These are phyloP conservation scores for Rambutsinella grinnellia DNA, from an alignment of 2,888 invertebrate genomes.

Conservation along the genomic window DNA sequence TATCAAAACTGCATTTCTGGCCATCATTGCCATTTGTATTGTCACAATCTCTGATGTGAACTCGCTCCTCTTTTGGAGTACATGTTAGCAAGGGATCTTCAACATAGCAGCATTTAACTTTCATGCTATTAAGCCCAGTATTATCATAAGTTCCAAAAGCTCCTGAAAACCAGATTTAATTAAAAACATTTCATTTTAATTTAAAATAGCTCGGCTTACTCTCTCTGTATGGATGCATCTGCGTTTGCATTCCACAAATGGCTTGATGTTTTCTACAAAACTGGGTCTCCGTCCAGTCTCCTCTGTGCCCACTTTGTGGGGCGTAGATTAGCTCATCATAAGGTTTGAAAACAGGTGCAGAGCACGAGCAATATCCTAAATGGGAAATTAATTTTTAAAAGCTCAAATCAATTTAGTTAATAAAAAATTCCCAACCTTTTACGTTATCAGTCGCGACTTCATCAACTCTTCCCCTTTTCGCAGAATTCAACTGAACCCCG, in stretches of 20 bases:
- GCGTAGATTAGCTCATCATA: constrained; percentile 33
- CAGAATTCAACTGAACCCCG: constrained; percentile 35
- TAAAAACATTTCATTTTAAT: no score
- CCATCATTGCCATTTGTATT: constrained; percentile 39
- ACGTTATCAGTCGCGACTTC: constrained; percentile 40
- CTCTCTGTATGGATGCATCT: constrained; percentile 20
- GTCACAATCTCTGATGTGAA: constrained; percentile 32
- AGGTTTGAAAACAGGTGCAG: constrained; percentile 22
- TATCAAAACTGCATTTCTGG: constrained; percentile 40
- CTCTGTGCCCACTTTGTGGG: constrained; percentile 31
- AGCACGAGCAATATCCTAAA: constrained; percentile 41
- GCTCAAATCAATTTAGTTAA: neutral
- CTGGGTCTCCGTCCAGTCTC: constrained; percentile 33
- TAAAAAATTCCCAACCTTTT: no score
- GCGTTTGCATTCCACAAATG: constrained; percentile 42
- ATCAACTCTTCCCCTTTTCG: constrained; percentile 11
- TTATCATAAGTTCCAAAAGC: constrained; percentile 50
- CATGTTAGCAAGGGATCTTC: constrained; percentile 40
- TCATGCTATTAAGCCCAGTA: constrained; percentile 51
- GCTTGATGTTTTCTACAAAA: constrained; percentile 29
- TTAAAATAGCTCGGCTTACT: neutral
- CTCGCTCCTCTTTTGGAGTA: constrained; percentile 21
- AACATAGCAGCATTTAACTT: constrained; percentile 50
- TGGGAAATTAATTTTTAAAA: no score
- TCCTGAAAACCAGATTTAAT: no score